Percentiles rank a stretch among this genome's conserved stretches.
Evolutionary conservation across 1,140 invertebrate species (phyloP).

Genomic region (Drosophila malerkotliana): DNA sequence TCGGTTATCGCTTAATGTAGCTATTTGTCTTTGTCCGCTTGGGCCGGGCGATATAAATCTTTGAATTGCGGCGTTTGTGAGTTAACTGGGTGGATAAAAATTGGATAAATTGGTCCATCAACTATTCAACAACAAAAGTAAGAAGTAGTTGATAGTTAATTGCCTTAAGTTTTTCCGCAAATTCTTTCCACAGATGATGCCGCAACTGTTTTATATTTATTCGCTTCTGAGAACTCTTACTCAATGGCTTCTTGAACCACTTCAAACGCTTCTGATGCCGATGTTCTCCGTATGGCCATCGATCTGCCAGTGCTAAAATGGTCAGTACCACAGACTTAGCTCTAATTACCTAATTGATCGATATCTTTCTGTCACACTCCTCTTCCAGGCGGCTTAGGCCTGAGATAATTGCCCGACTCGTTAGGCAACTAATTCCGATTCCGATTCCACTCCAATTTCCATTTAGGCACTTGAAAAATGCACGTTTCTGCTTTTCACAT

Average conservation of each 20-base stretch:
- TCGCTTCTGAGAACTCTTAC: conserved; percentile 23
- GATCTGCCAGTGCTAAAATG: conserved; percentile 2
- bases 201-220: conserved; percentile 21
- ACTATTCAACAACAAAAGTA: background rate
- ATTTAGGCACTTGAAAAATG: conserved; percentile 69
- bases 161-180: background rate
- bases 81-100: background rate
- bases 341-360: conserved; percentile 54
- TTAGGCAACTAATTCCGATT: conserved; percentile 76
- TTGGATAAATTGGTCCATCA: background rate
- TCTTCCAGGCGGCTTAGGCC: background rate
- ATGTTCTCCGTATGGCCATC: background rate
- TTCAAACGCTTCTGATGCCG: conserved; percentile 18
- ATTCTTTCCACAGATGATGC: background rate
- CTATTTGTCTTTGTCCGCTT: conserved; percentile 74
- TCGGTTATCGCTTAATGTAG: conserved; percentile 71
- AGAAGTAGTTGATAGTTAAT: background rate
- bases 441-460: conserved; percentile 77
- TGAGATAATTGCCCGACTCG: conserved; percentile 60
- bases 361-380: conserved; percentile 21
- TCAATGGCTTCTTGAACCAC: conserved; percentile 38
- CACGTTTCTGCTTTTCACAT: conserved; percentile 73
- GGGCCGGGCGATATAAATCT: conserved; percentile 44
- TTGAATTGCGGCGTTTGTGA: conserved; percentile 36
- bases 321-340: conserved; percentile 19